phyloP scores from a whole-genome alignment of 2,888 invertebrate genomes.

The Cecidostiba fungosa region DNA sequence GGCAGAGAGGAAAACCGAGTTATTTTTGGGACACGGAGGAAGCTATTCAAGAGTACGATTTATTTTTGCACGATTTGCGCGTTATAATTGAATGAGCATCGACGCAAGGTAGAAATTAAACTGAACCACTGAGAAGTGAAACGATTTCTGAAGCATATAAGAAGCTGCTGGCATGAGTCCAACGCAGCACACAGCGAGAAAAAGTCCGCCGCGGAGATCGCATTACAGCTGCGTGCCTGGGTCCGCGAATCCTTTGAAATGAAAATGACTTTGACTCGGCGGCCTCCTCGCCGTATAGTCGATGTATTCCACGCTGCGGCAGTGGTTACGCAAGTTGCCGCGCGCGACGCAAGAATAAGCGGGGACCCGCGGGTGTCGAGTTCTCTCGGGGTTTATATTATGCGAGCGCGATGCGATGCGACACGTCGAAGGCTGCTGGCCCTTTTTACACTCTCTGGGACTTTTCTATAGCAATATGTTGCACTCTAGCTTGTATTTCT shows the following conservation, averaged over 20 bases:
- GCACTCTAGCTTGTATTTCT: neutral
- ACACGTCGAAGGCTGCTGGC: neutral
- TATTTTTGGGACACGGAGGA: neutral
- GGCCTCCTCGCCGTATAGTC: neutral
- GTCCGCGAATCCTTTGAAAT: conserved; percentile 56
- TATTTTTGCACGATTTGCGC: conserved; percentile 6
- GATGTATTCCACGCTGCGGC: neutral
- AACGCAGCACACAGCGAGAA: neutral
- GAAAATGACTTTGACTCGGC: conserved; percentile 47
- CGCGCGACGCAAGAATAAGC: neutral
- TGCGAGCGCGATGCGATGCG: neutral
- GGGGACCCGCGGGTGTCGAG: conserved; percentile 48
- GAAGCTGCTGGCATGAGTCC: neutral
- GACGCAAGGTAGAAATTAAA: neutral
- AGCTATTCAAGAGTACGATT: neutral
- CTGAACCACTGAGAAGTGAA: neutral
- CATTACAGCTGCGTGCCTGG: conserved; percentile 20
- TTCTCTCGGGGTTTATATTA: too few species aligned
- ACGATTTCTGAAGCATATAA: neutral
- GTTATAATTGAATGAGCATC: neutral
- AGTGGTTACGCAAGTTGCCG: conserved; percentile 12
- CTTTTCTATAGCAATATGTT: neutral
- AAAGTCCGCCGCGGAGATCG: conserved; percentile 2
- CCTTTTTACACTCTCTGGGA: neutral
- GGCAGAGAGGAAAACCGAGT: neutral